phyloP scores from a whole-genome alignment of 2,888 invertebrate species.

The Acanthoscelides obtectus region DNA sequence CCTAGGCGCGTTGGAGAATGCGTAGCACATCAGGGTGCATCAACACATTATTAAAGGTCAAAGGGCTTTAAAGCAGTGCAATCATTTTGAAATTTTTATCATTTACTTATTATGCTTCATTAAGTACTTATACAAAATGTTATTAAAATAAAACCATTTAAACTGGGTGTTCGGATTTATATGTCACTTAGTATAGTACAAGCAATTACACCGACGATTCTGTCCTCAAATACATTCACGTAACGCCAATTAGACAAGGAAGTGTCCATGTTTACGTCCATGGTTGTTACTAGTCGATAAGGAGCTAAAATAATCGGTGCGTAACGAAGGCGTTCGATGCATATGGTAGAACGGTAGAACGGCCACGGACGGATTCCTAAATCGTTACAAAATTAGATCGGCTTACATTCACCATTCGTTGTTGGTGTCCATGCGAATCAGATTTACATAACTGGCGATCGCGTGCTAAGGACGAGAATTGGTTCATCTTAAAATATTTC shows the following conservation, averaged over 20 bases:
- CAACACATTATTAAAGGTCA: too few species aligned
- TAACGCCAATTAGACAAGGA: background rate
- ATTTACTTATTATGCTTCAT: too few species aligned
- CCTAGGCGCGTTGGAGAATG: too few species aligned
- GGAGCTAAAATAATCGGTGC: background rate
- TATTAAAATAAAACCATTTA: too few species aligned
- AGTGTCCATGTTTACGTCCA: background rate
- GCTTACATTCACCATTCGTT: background rate
- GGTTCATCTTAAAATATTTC: background rate
- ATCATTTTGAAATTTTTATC: too few species aligned
- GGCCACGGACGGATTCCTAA: background rate
- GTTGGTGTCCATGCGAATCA: background rate
- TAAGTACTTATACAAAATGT: too few species aligned
- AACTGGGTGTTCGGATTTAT: too few species aligned
- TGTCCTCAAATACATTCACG: background rate
- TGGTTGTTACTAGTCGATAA: background rate
- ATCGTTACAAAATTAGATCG: background rate
- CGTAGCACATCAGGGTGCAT: too few species aligned
- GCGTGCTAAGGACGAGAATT: background rate
- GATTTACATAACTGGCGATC: background rate
- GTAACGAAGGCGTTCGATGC: background rate
- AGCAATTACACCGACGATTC: background rate
- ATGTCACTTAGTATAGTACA: too few species aligned
- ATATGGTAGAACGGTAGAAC: background rate
- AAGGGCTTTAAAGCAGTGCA: too few species aligned